Percentiles rank a stretch among this genome's conserved stretches.
Conservation (phyloP, 2,113 vertebrate species). For the Antechinus flavipes region DNA sequence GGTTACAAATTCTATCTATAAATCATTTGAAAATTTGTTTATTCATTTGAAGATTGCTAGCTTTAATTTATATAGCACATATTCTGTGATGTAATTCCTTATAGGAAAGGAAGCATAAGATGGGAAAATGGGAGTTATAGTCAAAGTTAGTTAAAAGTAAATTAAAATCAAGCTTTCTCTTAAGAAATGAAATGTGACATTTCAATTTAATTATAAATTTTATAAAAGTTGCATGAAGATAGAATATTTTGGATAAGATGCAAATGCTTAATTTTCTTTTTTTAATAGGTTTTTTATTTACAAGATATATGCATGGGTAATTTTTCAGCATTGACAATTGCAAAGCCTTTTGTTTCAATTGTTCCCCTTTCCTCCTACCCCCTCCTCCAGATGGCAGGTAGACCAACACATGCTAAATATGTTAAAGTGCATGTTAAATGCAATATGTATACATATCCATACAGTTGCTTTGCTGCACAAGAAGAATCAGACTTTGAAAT, state of each 20-base stretch:
- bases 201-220: background rate
- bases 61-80: slow-evolving; percentile 46
- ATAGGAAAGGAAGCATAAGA: slow-evolving; percentile 60
- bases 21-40: slow-evolving; percentile 65
- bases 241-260: background rate
- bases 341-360: too few relatives aligned
- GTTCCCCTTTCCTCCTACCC: too few relatives aligned
- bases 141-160: background rate
- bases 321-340: too few relatives aligned
- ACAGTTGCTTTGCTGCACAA: too few relatives aligned
- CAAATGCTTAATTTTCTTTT: background rate
- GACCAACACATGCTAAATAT: too few relatives aligned
- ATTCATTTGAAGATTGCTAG: slow-evolving; percentile 66
- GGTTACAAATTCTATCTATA: slow-evolving; percentile 55
- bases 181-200: background rate
- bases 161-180: background rate
- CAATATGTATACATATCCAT: too few relatives aligned
- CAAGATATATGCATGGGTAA: too few relatives aligned
- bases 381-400: too few relatives aligned
- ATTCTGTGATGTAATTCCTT: slow-evolving; percentile 71
- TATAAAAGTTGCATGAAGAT: background rate
- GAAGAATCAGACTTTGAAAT: too few relatives aligned
- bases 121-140: background rate
- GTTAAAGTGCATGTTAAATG: too few relatives aligned
- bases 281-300: too few relatives aligned